Conservation (phyloP, 2,113 vertebrate species). For the Ardeotis arabs region DNA sequence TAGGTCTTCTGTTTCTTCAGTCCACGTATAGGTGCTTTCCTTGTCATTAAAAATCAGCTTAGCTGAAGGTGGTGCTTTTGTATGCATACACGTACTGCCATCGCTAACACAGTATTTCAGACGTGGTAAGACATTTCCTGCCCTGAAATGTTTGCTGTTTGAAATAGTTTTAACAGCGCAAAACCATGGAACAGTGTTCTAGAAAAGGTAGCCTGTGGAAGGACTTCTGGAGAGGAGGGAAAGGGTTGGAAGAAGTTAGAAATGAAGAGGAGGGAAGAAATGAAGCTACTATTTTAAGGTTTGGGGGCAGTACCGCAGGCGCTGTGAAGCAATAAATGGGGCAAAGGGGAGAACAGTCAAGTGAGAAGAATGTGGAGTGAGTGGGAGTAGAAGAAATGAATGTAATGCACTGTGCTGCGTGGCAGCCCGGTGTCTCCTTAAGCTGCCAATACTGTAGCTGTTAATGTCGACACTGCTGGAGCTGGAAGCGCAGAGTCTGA, state of each 20-base stretch:
- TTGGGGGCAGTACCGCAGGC: background rate
- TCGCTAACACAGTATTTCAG: background rate
- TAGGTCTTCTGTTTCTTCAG: background rate
- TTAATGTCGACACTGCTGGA: background rate
- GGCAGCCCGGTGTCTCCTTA: background rate
- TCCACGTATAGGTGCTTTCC: background rate
- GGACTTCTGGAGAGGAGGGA: background rate
- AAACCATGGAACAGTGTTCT: background rate
- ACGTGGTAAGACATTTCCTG: background rate
- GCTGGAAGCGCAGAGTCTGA: background rate
- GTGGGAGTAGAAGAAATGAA: slow-evolving; percentile 65
- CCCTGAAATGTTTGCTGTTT: background rate
- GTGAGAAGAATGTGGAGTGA: slow-evolving; percentile 65
- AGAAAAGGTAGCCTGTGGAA: background rate
- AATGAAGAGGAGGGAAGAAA: background rate
- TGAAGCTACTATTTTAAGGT: slow-evolving; percentile 28
- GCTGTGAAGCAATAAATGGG: slow-evolving; percentile 51
- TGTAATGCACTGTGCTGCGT: background rate
- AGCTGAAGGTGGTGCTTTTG: background rate
- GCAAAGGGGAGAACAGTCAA: slow-evolving; percentile 66
- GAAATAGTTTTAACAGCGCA: background rate
- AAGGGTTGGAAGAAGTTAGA: background rate
- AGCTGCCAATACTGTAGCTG: slow-evolving; percentile 5
- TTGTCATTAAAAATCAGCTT: background rate
- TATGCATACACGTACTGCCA: background rate